Percentiles rank a stretch among this genome's conserved stretches.
Conservation (phyloP, 2,888 invertebrate species). For the Acrobeloides nanus region DNA sequence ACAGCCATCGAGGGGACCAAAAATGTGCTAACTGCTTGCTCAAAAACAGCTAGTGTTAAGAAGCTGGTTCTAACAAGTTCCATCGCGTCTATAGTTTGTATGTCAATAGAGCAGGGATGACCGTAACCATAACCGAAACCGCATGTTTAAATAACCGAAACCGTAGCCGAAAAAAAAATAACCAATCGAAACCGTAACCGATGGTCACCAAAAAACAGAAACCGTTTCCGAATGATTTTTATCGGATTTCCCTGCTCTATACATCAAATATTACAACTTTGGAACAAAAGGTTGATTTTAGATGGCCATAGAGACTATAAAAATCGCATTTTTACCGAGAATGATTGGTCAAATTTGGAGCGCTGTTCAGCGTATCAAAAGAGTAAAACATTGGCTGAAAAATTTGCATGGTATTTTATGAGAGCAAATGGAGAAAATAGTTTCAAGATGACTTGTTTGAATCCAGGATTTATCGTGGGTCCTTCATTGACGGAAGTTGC, state of each 20-base stretch:
- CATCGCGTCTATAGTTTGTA: too few relatives aligned
- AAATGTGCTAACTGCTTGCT: conserved; percentile 57
- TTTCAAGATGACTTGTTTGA: conserved; percentile 59
- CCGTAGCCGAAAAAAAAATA: too few relatives aligned
- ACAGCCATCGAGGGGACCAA: conserved; percentile 59
- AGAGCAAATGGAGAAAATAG: conserved; percentile 57
- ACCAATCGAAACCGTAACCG: too few relatives aligned
- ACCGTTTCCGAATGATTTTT: too few relatives aligned
- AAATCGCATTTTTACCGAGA: conserved; percentile 37
- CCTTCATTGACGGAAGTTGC: conserved; percentile 55
- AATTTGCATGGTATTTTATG: conserved; percentile 61
- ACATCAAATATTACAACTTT: too few relatives aligned
- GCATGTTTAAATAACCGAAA: too few relatives aligned
- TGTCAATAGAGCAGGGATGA: too few relatives aligned
- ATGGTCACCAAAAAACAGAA: too few relatives aligned
- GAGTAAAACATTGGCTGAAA: conserved; percentile 60
- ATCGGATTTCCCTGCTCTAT: too few relatives aligned
- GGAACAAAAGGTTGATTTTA: too few relatives aligned
- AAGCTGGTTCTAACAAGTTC: conserved; percentile 60
- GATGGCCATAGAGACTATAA: conserved; percentile 39
- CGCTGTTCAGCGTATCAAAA: conserved; percentile 35
- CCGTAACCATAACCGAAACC: too few relatives aligned
- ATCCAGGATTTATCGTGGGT: conserved; percentile 59
- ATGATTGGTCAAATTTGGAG: conserved; percentile 40
- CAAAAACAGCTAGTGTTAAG: conserved; percentile 56